phyloP scores from a whole-genome alignment of 2,797 vertebrate genomes.

The Lepilemur ruficaudatus region DNA sequence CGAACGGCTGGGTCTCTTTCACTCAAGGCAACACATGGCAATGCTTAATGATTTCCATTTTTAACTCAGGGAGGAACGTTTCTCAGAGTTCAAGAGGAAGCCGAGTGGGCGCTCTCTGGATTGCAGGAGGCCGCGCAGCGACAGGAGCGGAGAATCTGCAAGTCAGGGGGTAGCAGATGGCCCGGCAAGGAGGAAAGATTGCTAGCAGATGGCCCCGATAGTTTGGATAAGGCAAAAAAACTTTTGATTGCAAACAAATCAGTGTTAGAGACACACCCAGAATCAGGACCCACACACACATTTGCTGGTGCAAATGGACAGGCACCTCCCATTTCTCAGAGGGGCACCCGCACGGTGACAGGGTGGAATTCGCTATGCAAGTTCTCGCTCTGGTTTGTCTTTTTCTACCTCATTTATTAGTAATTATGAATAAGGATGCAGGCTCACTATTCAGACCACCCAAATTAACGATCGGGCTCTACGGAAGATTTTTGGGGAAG shows the following conservation, averaged over 20 bases:
- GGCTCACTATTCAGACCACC: not conserved
- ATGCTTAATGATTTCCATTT: conserved; percentile 46
- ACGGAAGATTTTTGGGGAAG: not conserved
- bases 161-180: conserved; percentile 79
- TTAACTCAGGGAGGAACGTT: not conserved
- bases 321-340: not conserved
- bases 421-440: not conserved
- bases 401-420: not conserved
- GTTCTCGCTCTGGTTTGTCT: not conserved
- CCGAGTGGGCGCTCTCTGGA: conserved; percentile 60
- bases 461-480: not conserved
- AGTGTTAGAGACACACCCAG: conserved; percentile 57
- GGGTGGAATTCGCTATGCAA: accelerated
- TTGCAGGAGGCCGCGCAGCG: not conserved
- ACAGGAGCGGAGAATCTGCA: conserved; percentile 59
- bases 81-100: conserved; percentile 72
- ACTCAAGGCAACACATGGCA: conserved; percentile 6
- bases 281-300: not conserved
- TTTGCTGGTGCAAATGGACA: not conserved
- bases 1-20: not conserved
- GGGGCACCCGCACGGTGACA: not conserved
- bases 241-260: conserved; percentile 74
- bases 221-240: conserved; percentile 61
- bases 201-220: conserved; percentile 79
- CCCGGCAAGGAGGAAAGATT: conserved; percentile 52